phyloP scores from a whole-genome alignment of 2,888 invertebrate species.

The Drosophila nigricruria region DNA sequence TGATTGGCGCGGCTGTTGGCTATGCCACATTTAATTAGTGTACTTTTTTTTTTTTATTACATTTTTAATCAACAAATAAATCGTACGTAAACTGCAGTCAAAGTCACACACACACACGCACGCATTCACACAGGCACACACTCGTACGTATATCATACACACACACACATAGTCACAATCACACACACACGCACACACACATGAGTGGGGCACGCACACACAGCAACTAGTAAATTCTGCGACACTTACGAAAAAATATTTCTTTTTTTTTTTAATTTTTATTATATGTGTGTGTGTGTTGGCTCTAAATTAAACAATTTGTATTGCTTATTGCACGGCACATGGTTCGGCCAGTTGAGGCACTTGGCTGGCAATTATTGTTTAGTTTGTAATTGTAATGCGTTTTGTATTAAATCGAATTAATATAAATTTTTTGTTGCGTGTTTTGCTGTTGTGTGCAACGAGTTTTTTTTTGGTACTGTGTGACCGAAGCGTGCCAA shows the following conservation, averaged over 20 bases:
- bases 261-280: conserved; percentile 52
- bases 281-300: conserved; percentile 34
- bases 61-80: conserved; percentile 55
- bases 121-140: conserved; percentile 44
- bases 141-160: conserved; percentile 28
- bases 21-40: conserved; percentile 44
- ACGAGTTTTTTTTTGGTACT: conserved; percentile 60
- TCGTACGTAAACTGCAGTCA: conserved; percentile 73
- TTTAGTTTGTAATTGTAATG: conserved; percentile 30
- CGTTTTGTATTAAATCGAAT: conserved; percentile 51
- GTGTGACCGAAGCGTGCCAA: conserved; percentile 39
- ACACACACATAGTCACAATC: not conserved
- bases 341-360: conserved; percentile 35
- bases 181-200: conserved; percentile 39
- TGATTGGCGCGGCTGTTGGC: conserved; percentile 34
- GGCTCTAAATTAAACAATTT: conserved; percentile 52
- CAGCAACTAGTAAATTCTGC: conserved; percentile 80
- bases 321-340: conserved; percentile 55
- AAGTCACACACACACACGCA: conserved; percentile 60
- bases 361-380: conserved; percentile 45
- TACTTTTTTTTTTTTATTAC: conserved; percentile 48
- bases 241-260: conserved; percentile 72
- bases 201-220: conserved; percentile 68
- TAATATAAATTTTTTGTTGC: conserved; percentile 60
- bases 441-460: conserved; percentile 65